These are phyloP conservation scores for Tribolium freemani DNA, from an alignment of 2,888 invertebrate genomes.

Conservation along the genomic window DNA sequence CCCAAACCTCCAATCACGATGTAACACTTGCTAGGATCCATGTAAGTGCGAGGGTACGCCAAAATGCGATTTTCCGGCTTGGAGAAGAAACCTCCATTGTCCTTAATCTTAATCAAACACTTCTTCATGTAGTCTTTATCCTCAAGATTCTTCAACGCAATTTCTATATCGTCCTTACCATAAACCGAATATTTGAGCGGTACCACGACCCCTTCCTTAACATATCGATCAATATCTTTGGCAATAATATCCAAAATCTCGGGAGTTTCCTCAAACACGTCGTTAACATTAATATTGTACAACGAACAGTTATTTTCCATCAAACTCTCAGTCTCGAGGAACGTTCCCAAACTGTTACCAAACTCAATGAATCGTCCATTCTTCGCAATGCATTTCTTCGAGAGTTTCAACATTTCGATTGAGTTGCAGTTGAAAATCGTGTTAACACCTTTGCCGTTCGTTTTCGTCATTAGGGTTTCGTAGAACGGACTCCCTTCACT, in stretches of 20 bases:
- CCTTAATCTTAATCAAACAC: constrained; percentile 65
- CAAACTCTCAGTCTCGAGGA: constrained; percentile 4
- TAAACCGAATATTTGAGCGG: constrained; percentile 71
- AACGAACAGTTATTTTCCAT: constrained; percentile 29
- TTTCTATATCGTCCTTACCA: constrained; percentile 69
- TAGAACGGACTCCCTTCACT: constrained; percentile 17
- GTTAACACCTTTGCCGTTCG: constrained; percentile 73
- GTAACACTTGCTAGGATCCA: constrained; percentile 79
- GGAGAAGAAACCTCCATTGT: constrained; percentile 48
- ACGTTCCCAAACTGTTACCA: constrained; percentile 60
- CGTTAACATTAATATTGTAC: constrained; percentile 56
- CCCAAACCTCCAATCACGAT: constrained; percentile 80
- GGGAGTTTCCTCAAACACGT: constrained; percentile 53
- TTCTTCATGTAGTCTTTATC: constrained; percentile 73
- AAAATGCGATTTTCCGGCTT: constrained; percentile 11
- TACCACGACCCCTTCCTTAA: constrained; percentile 70
- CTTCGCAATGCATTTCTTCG: constrained; percentile 60
- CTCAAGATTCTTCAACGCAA: constrained; percentile 69
- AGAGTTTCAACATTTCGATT: constrained; percentile 71
- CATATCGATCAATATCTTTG: constrained; percentile 68
- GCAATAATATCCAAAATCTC: constrained; percentile 1
- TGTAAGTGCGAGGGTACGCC: constrained; percentile 70
- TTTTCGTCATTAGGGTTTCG: constrained; percentile 70
- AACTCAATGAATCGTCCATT: constrained; percentile 75
- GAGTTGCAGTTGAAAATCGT: constrained; percentile 75